These are phyloP conservation scores for Lerista edwardsae DNA, from an alignment of 2,797 vertebrate genomes.

Conservation along the genomic window DNA sequence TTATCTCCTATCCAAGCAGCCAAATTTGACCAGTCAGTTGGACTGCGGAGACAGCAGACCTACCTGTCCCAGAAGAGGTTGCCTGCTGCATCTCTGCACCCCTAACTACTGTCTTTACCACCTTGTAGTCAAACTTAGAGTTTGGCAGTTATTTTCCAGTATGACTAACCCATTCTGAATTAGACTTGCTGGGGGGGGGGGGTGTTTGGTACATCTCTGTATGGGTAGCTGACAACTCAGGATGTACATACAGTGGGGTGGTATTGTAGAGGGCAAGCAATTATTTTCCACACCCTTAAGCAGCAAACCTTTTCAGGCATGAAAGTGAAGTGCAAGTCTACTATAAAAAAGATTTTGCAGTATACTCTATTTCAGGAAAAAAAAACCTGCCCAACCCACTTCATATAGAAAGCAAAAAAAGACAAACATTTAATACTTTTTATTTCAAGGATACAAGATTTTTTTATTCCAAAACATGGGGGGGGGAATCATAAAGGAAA, in stretches of 20 bases:
- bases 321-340: too few relatives aligned
- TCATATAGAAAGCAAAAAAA: slow-evolving; percentile 64
- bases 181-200: not conserved
- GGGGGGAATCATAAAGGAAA: slow-evolving; percentile 19
- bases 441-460: slow-evolving; percentile 66
- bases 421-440: slow-evolving; percentile 77
- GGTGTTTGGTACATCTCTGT: not conserved
- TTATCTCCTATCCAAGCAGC: too few relatives aligned
- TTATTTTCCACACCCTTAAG: not conserved
- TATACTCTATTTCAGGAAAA: not conserved
- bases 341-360: not conserved
- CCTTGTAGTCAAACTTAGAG: not conserved
- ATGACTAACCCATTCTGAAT: not conserved
- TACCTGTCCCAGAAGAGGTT: not conserved
- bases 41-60: not conserved
- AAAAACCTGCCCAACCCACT: not conserved
- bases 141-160: not conserved
- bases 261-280: not conserved
- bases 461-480: slow-evolving; percentile 45
- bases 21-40: too few relatives aligned
- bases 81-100: not conserved
- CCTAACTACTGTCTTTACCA: not conserved
- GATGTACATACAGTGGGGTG: not conserved
- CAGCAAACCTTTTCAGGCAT: too few relatives aligned
- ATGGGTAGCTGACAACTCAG: not conserved